phyloP scores from a whole-genome alignment of 2,888 invertebrate species.

The Acrocyrtus sp. region DNA sequence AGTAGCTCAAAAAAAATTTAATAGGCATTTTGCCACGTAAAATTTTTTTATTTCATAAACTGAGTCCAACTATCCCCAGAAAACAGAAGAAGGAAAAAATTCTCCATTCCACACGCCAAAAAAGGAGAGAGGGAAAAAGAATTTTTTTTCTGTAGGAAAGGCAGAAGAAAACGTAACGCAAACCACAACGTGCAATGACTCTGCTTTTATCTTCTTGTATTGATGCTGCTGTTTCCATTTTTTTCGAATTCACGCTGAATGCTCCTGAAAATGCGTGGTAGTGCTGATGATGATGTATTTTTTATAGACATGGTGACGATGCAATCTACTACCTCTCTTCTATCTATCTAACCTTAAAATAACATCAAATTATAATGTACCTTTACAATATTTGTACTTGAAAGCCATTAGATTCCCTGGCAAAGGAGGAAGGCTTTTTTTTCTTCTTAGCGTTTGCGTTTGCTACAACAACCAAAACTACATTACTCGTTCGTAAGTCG shows the following conservation, averaged over 20 bases:
- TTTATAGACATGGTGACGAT: constrained; percentile 12
- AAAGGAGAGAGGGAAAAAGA: too few species aligned
- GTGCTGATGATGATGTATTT: not conserved
- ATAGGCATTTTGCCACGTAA: too few species aligned
- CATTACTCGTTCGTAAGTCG: not conserved
- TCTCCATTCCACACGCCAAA: too few species aligned
- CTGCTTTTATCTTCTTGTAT: constrained; percentile 1
- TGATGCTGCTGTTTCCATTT: constrained; percentile 5
- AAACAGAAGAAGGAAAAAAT: too few species aligned
- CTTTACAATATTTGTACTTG: not conserved
- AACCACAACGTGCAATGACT: constrained; percentile 50
- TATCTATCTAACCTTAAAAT: not conserved
- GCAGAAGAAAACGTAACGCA: constrained; percentile 8
- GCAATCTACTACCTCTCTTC: not conserved
- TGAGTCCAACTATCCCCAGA: too few species aligned
- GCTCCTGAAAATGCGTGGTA: constrained; percentile 39
- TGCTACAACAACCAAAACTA: not conserved
- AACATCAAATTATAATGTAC: not conserved
- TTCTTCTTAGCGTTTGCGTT: too few species aligned
- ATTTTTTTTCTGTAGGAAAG: not conserved
- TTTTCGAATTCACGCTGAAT: constrained; percentile 47
- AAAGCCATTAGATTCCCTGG: not conserved
- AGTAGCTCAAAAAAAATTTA: too few species aligned
- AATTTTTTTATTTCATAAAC: too few species aligned
- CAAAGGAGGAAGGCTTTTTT: not conserved